Conservation (phyloP, 2,888 invertebrate species). For the Pardosa pseudoannulata region DNA sequence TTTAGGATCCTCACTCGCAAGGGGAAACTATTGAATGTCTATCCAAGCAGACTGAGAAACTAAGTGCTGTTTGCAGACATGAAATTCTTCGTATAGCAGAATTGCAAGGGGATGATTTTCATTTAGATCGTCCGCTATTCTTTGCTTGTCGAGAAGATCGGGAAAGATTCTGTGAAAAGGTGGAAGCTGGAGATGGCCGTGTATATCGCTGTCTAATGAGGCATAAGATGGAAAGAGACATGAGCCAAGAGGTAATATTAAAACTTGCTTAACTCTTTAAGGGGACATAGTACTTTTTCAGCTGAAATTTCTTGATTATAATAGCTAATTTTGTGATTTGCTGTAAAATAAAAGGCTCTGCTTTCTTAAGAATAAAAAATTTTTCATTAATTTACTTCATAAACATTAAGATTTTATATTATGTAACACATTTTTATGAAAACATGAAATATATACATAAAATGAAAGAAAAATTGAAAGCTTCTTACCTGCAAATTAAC, state of each 20-base stretch:
- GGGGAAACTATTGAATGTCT: conserved; percentile 90
- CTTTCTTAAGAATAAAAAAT: no score
- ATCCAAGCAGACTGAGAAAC: conserved; percentile 83
- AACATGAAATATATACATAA: no score
- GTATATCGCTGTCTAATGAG: conserved; percentile 93
- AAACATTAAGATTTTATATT: no score
- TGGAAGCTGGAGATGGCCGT: conserved; percentile 86
- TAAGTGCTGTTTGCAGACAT: conserved; percentile 84
- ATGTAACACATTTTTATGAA: no score
- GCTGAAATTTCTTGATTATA: no score
- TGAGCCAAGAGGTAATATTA: conserved; percentile 79
- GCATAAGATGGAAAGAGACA: conserved; percentile 85
- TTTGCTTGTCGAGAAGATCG: conserved; percentile 92
- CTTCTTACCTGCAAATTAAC: no score
- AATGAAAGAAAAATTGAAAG: no score
- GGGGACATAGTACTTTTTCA: no score
- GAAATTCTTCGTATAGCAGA: conserved; percentile 91
- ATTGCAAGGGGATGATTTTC: conserved; percentile 91
- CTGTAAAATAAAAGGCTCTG: no score
- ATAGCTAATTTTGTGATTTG: no score
- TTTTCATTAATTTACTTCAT: no score
- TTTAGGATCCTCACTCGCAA: conserved; percentile 82
- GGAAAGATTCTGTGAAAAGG: conserved; percentile 84
- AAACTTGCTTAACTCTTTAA: no score
- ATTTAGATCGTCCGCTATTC: conserved; percentile 91